These are phyloP conservation scores for Drosophila mayaguana DNA, from an alignment of 2,888 invertebrate genomes.

Conservation along the genomic window DNA sequence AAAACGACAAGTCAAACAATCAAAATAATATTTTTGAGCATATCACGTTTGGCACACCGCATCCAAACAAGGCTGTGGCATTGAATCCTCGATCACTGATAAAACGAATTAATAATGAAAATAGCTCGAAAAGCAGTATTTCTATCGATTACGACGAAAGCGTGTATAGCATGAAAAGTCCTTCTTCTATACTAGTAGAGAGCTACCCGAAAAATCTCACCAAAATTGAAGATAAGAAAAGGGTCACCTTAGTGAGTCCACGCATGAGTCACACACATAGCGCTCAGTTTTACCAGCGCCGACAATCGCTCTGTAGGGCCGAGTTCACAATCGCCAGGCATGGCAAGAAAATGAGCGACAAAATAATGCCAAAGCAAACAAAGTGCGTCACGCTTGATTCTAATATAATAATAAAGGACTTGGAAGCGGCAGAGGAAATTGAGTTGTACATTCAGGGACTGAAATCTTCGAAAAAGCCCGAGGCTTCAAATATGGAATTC, in stretches of 20 bases:
- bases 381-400: not conserved
- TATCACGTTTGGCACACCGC: conserved; percentile 36
- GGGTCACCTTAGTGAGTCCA: conserved; percentile 4
- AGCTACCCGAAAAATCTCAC: too few species aligned
- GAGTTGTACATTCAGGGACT: conserved; percentile 9
- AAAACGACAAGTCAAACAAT: too few species aligned
- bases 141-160: too few species aligned
- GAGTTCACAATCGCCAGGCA: conserved; percentile 47
- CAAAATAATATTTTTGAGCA: too few species aligned
- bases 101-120: not conserved
- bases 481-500: not conserved
- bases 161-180: too few species aligned
- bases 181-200: too few species aligned
- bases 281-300: conserved; percentile 18
- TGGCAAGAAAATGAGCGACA: conserved; percentile 41
- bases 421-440: conserved; percentile 3
- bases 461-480: fast-evolving
- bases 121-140: too few species aligned
- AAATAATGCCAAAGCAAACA: not conserved
- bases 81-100: conserved; percentile 14
- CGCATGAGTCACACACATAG: fast-evolving
- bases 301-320: conserved; percentile 26
- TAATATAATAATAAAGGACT: not conserved
- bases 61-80: conserved; percentile 17
- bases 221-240: not conserved